A percentile compares a stretch with the other conserved stretches of the same genome.
Conservation (phyloP, 2,113 vertebrate genomes). For the Herpailurus yagouaroundi region DNA sequence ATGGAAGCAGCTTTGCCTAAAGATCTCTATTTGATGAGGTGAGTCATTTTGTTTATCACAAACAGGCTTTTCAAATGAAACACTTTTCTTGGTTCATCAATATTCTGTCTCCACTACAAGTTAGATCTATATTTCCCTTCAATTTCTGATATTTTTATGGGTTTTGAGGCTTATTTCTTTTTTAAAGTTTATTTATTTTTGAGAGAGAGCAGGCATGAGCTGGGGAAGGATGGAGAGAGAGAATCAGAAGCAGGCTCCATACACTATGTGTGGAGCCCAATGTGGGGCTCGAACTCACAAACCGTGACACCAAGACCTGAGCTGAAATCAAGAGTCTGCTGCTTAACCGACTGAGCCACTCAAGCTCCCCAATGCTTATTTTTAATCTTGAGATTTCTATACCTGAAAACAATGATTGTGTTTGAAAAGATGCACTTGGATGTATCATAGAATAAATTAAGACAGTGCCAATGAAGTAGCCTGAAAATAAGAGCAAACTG, state of each 20-base stretch:
- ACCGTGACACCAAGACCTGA: no score
- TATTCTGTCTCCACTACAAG: neutral
- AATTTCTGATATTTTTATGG: neutral
- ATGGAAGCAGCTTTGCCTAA: neutral
- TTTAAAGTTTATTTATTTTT: no score
- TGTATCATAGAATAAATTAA: neutral
- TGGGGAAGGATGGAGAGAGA: no score
- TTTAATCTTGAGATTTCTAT: constrained; percentile 29
- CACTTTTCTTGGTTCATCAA: neutral
- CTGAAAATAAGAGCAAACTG: neutral
- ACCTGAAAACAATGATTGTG: neutral
- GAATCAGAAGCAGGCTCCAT: no score
- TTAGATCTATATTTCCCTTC: neutral
- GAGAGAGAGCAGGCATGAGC: no score
- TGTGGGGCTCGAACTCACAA: no score
- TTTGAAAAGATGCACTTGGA: neutral
- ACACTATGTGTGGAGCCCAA: no score
- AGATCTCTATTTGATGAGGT: neutral
- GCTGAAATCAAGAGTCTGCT: no score
- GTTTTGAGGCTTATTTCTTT: neutral
- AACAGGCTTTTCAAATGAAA: neutral
- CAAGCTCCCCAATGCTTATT: neutral
- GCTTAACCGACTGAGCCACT: no score
- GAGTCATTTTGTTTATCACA: neutral
- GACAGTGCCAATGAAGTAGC: neutral